Evolutionary conservation across 2,113 vertebrate species (phyloP), one percentile per base, ranked within the genome.

Genomic region (Podocnemis expansa): DNA sequence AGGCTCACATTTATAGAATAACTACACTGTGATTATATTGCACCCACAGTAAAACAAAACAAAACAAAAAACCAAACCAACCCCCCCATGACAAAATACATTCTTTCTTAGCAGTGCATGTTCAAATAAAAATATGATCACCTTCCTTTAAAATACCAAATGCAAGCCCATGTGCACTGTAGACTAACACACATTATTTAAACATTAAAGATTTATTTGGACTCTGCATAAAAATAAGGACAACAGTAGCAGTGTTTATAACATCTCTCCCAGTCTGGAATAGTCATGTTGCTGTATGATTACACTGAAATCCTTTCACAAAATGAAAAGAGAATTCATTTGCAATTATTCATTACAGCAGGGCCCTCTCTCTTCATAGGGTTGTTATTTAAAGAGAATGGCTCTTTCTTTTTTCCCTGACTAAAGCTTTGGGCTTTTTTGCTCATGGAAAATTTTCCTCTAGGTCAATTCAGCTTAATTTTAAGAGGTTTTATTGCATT

Each of bases 381-480:
- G 92, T 52, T 95, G 92, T 95, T 95, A 95, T 90, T 95, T 89
- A 95, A 96, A 84, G 91, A 19, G 97, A 97, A 85, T 31, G 55
- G 29, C 29, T 67, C 78, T 58, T 75, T 94, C 0, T 0, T 90
- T 94, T 51, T 89, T 84, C 63, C 80, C 82, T 91, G 54, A 91
- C 80, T 96, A 78, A 90, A 93, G 91, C 83, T 85, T 60, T 31
- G 63, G 91, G 70, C 78, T 82, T 92, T 38, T 93, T 95, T 85
- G n/a, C 85, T 96, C 95, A 87, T 70, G 94, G 89, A 94, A 87
- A 82, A 70, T 92, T 91, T 88, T 90, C 45, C 54, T 92, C 58
- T 78, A 82, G 60, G 82, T 90, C 90, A 97, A 83, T 89, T 96
- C 76, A 91, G 90, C 51, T 95, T 97, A 87, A 92, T 94, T 94